Evolutionary conservation across 2,113 vertebrate genomes (phyloP).

Genomic region (Microtus ochrogaster): DNA sequence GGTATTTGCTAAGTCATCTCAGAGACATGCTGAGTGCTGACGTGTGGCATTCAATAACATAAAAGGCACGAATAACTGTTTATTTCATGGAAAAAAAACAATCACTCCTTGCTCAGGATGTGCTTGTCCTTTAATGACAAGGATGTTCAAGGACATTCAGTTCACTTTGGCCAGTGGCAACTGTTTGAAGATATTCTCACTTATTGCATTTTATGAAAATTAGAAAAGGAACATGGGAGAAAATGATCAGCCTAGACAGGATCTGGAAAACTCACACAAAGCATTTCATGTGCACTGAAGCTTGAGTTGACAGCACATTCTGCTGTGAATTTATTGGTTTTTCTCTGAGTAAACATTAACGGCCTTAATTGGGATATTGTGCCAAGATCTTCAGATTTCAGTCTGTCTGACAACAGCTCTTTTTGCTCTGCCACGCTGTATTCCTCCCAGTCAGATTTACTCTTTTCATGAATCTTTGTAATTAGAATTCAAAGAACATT

Average conservation of each 20-base stretch:
- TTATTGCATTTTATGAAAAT: not conserved
- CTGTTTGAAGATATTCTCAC: not conserved
- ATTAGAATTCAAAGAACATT: constrained; percentile 50
- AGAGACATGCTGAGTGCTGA: not conserved
- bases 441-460: not conserved
- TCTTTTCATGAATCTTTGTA: not conserved
- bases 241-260: not conserved
- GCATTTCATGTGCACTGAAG: not conserved
- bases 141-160: not conserved
- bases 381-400: not conserved
- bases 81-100: not conserved
- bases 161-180: not conserved
- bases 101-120: not conserved
- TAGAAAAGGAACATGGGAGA: not conserved
- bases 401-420: not conserved
- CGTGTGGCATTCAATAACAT: not conserved
- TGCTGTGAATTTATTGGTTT: not conserved
- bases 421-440: not conserved
- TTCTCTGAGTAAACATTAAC: constrained; percentile 19
- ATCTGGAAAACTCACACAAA: not conserved
- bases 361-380: not conserved
- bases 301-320: not conserved
- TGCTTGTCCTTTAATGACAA: not conserved
- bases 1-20: not conserved
- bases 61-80: not conserved